These are phyloP conservation scores for Idaea dimidiata DNA, from an alignment of 2,888 invertebrate species.

Conservation along the genomic window DNA sequence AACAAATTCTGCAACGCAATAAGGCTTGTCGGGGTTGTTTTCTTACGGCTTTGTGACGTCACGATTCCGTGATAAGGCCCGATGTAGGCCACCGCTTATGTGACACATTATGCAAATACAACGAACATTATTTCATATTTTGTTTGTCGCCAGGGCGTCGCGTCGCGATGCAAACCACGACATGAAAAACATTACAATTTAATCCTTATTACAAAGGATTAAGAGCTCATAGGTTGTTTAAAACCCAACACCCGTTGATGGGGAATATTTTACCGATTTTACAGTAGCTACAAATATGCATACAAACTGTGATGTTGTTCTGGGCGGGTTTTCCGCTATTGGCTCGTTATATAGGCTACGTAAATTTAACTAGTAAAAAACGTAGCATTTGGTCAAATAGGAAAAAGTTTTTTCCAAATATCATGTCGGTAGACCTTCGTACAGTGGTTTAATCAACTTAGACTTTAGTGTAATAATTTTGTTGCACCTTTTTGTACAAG, in stretches of 20 bases:
- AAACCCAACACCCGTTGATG: not conserved
- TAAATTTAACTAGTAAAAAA: not conserved
- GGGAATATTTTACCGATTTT: constrained; percentile 1
- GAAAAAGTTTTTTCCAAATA: too few species aligned
- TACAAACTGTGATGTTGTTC: not conserved
- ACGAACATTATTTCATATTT: constrained; percentile 52
- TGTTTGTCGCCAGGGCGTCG: constrained; percentile 40
- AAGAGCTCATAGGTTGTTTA: not conserved
- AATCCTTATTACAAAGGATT: constrained; percentile 3
- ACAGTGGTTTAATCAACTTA: too few species aligned
- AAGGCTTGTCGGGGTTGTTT: constrained; percentile 12
- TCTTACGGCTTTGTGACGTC: constrained; percentile 32
- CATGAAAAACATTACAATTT: constrained; percentile 4
- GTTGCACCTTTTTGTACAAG: too few species aligned
- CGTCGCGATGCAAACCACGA: constrained; percentile 42
- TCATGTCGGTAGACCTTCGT: too few species aligned
- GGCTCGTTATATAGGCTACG: not conserved
- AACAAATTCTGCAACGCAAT: not conserved
- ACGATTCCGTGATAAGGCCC: constrained; percentile 42
- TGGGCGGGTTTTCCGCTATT: not conserved
- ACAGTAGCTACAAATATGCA: not conserved
- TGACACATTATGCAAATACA: constrained; percentile 53
- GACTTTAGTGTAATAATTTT: too few species aligned
- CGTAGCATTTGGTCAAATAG: not conserved
- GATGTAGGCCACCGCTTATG: constrained; percentile 45